Percentiles rank a stretch among this genome's conserved stretches.
phyloP scores from a whole-genome alignment of 2,888 invertebrate species.

The Trachelus stipa region DNA sequence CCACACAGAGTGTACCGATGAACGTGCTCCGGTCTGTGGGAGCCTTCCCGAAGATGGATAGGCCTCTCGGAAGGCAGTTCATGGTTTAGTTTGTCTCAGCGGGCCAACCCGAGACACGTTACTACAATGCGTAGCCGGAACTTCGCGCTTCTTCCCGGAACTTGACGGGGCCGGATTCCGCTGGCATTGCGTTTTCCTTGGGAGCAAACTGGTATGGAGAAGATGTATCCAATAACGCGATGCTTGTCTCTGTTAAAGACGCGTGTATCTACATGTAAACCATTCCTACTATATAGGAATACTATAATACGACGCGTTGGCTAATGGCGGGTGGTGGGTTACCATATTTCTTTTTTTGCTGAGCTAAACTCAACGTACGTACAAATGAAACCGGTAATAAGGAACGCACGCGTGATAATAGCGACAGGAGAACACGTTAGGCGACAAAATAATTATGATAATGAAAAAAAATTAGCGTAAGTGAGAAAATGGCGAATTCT shows the following conservation, averaged over 20 bases:
- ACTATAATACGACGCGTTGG: neutral
- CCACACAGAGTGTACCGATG: neutral
- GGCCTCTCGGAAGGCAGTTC: constrained; percentile 31
- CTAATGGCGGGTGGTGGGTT: neutral
- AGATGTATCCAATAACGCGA: constrained; percentile 34
- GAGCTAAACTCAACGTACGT: neutral
- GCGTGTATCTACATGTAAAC: constrained; percentile 29
- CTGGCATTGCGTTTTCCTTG: constrained; percentile 52
- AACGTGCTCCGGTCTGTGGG: constrained; percentile 10
- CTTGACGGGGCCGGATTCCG: constrained; percentile 44
- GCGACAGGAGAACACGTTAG: neutral
- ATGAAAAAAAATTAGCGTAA: neutral
- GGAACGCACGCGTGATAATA: neutral
- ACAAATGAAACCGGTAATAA: neutral
- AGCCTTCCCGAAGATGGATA: constrained; percentile 19
- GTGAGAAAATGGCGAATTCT: neutral
- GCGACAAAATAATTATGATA: neutral
- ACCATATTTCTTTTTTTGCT: neutral
- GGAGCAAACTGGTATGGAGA: constrained; percentile 29
- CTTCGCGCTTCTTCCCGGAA: constrained; percentile 56
- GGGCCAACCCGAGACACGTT: constrained; percentile 32
- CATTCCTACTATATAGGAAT: neutral
- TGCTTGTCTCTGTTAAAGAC: constrained; percentile 26
- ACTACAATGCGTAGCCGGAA: constrained; percentile 55
- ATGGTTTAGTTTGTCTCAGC: constrained; percentile 36